A percentile compares a stretch with the other conserved stretches of the same genome.
phyloP scores from a whole-genome alignment of 2,113 vertebrate species.

The Lophius piscatorius region DNA sequence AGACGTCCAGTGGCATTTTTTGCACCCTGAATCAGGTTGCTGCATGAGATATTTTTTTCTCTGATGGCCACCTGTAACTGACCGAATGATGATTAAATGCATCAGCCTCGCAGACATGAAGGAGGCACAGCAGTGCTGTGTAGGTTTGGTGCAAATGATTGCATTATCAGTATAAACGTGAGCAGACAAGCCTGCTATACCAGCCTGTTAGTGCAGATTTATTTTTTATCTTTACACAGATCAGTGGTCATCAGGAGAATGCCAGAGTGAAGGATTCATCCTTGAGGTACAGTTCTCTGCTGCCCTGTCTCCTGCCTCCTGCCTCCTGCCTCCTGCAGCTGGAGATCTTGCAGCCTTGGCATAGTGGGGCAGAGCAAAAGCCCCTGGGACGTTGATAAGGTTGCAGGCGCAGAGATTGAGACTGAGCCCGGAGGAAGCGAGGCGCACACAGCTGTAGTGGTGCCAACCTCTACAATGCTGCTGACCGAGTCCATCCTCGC shows the following conservation, averaged over 20 bases:
- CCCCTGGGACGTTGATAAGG: constrained; percentile 65
- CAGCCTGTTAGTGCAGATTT: too few relatives aligned
- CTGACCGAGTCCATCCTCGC: constrained; percentile 48
- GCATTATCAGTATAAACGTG: constrained; percentile 8
- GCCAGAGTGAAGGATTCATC: constrained; percentile 33
- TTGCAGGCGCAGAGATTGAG: constrained; percentile 40
- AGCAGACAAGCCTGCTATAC: constrained; percentile 24
- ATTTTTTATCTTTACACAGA: too few relatives aligned
- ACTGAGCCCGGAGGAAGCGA: constrained; percentile 26
- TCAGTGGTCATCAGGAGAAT: constrained; percentile 37
- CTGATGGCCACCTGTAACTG: constrained; percentile 38
- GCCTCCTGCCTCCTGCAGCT: constrained; percentile 28
- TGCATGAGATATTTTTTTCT: background rate
- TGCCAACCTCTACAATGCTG: constrained; percentile 62
- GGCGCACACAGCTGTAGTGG: constrained; percentile 38
- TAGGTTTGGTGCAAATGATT: constrained; percentile 12
- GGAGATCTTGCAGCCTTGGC: constrained; percentile 43
- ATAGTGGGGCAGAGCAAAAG: constrained; percentile 43
- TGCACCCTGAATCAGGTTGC: background rate
- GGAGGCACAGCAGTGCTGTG: constrained; percentile 7
- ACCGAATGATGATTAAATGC: too few relatives aligned
- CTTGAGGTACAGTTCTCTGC: constrained; percentile 30
- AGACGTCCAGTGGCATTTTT: constrained; percentile 1
- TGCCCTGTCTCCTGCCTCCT: constrained; percentile 10
- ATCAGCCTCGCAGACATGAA: too few relatives aligned